These are phyloP conservation scores for Choristoneura fumiferana DNA, from an alignment of 1,140 invertebrate genomes.

Conservation along the genomic window DNA sequence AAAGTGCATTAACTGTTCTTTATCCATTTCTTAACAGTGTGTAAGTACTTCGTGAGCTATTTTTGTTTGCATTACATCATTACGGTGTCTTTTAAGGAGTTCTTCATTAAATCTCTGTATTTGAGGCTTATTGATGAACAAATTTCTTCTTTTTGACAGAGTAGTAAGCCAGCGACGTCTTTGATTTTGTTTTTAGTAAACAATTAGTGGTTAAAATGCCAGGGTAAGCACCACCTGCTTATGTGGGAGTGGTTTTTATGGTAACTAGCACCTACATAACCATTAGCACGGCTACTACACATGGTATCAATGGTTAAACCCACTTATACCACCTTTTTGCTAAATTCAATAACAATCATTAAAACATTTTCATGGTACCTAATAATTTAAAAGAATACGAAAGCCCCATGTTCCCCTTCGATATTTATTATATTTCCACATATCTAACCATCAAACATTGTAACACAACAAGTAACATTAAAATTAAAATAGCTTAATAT, in stretches of 20 bases:
- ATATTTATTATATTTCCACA: no score
- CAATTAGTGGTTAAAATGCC: conserved; percentile 59
- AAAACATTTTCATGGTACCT: no score
- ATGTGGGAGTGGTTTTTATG: conserved; percentile 55
- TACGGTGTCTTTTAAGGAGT: conserved; percentile 9
- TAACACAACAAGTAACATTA: no score
- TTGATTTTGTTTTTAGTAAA: conserved; percentile 26
- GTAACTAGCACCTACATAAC: conserved; percentile 25
- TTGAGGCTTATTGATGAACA: background rate
- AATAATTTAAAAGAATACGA: no score
- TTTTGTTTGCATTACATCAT: conserved; percentile 48
- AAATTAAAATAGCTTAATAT: no score
- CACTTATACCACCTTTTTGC: no score
- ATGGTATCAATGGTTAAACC: background rate
- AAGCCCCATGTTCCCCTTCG: no score
- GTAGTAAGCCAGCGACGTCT: conserved; percentile 34
- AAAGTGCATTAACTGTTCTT: background rate
- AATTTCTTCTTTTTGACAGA: conserved; percentile 51
- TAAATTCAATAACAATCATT: no score
- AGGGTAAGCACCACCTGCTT: conserved; percentile 63
- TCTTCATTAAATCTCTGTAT: background rate
- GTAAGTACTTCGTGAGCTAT: conserved; percentile 29
- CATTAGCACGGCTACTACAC: conserved; percentile 1
- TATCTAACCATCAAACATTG: no score
- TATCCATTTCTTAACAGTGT: background rate